Percentiles rank a stretch among this genome's conserved stretches.
These are phyloP conservation scores for Archilochus colubris DNA, from an alignment of 2,113 vertebrate species.

Conservation along the genomic window DNA sequence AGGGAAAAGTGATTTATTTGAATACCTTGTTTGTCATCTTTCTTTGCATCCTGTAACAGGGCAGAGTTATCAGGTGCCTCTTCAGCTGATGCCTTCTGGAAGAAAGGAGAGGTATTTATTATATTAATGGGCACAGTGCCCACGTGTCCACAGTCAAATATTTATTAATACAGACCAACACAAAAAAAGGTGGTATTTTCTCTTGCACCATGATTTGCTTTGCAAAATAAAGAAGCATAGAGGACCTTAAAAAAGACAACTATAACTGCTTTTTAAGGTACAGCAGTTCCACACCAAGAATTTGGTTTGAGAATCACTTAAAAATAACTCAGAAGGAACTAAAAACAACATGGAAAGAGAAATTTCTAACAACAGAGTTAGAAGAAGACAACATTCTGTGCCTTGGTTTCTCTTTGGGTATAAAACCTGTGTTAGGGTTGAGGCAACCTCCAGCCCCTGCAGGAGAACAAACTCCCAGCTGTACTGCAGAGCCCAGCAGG, in stretches of 20 bases:
- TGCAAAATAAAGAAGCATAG: background rate
- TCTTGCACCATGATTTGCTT: background rate
- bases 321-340: background rate
- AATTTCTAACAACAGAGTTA: background rate
- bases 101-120: slow-evolving; percentile 40
- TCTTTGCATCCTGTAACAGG: slow-evolving; percentile 64
- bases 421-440: background rate
- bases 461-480: background rate
- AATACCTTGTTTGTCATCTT: slow-evolving; percentile 80
- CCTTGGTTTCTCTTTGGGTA: background rate
- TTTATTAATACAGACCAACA: background rate
- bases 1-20: background rate
- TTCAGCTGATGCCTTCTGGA: slow-evolving; percentile 74
- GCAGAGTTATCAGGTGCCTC: slow-evolving; percentile 69
- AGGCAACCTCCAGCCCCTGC: background rate
- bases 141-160: background rate
- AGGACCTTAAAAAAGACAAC: background rate
- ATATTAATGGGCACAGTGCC: background rate
- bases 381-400: no score
- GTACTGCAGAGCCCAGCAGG: background rate
- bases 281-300: background rate
- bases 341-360: background rate
- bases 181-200: background rate
- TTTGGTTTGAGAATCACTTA: background rate
- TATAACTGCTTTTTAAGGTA: background rate